A percentile compares a stretch with the other conserved stretches of the same genome.
These are phyloP conservation scores for Acrocephalus kingi DNA, from an alignment of 2,113 vertebrate genomes.

Conservation along the genomic window DNA sequence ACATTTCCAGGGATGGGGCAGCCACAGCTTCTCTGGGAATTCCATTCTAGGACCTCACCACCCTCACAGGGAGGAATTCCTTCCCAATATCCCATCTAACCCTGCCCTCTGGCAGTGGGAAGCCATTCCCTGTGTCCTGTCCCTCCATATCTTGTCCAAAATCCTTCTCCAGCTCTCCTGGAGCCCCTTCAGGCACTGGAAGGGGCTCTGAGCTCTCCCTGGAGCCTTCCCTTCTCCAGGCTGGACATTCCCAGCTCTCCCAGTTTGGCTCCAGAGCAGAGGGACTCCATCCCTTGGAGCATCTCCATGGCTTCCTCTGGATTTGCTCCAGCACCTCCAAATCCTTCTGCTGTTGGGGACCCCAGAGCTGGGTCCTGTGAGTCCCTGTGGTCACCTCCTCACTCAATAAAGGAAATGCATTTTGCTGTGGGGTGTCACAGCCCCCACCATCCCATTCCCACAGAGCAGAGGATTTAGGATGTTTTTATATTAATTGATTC, in stretches of 20 bases:
- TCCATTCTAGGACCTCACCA: fast-evolving
- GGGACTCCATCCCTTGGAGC: neutral
- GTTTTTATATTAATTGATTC: fast-evolving
- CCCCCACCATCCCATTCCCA: neutral
- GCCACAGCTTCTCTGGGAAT: neutral
- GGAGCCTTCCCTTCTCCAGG: neutral
- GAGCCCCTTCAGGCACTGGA: fast-evolving
- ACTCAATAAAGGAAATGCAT: neutral
- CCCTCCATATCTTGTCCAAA: fast-evolving
- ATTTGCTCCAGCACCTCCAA: fast-evolving
- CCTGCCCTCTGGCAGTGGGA: neutral
- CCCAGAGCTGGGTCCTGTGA: neutral
- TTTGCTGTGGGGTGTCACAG: neutral
- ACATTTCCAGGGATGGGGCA: neutral
- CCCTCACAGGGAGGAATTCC: fast-evolving
- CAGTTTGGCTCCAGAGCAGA: neutral
- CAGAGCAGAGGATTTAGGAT: neutral
- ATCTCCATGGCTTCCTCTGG: neutral
- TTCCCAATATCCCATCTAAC: neutral
- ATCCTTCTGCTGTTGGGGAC: neutral
- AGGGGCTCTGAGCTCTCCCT: neutral
- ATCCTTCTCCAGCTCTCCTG: neutral
- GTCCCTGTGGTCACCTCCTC: neutral
- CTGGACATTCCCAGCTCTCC: neutral
- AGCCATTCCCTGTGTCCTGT: neutral